These are phyloP conservation scores for Maniola hyperantus DNA, from an alignment of 2,888 invertebrate species.

Conservation along the genomic window DNA sequence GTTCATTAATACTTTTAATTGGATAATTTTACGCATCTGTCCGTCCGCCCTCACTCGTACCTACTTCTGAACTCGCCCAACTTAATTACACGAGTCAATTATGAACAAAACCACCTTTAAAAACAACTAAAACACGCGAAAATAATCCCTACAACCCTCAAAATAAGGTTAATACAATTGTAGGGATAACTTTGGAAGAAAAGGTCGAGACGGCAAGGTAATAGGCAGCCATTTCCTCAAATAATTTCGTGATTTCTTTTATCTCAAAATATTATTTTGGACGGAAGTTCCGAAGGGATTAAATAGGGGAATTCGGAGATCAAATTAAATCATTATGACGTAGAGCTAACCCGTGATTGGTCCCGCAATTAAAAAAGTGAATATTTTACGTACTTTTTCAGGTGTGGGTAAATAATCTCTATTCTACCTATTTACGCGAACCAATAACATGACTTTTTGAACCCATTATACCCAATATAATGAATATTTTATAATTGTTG, in stretches of 20 bases:
- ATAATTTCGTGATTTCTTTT: slow-evolving; percentile 35
- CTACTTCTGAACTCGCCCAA: slow-evolving; percentile 43
- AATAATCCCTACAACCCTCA: slow-evolving; percentile 4
- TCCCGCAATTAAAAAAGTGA: not conserved
- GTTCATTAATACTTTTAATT: slow-evolving; percentile 49
- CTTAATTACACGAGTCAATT: slow-evolving; percentile 42
- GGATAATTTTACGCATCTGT: slow-evolving; percentile 50
- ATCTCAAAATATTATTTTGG: slow-evolving; percentile 37
- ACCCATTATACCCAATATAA: too few relatives aligned
- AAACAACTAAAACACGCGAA: not conserved
- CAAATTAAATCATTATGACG: slow-evolving; percentile 28
- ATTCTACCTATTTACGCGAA: too few relatives aligned
- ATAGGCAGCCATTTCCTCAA: slow-evolving; percentile 32
- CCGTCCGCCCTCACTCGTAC: slow-evolving; percentile 32
- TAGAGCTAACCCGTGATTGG: not conserved
- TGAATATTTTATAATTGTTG: too few relatives aligned
- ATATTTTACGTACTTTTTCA: too few relatives aligned
- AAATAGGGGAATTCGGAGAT: slow-evolving; percentile 35
- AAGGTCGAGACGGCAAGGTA: slow-evolving; percentile 31
- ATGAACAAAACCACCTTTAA: slow-evolving; percentile 8
- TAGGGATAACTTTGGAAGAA: slow-evolving; percentile 15
- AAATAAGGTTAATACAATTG: not conserved
- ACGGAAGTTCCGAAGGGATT: slow-evolving; percentile 44
- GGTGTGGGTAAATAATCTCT: too few relatives aligned
- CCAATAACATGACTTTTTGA: too few relatives aligned